Evolutionary conservation across 2,888 invertebrate species (phyloP), one percentile per base, ranked within the genome.

Genomic region (Agonopterix arenella): DNA sequence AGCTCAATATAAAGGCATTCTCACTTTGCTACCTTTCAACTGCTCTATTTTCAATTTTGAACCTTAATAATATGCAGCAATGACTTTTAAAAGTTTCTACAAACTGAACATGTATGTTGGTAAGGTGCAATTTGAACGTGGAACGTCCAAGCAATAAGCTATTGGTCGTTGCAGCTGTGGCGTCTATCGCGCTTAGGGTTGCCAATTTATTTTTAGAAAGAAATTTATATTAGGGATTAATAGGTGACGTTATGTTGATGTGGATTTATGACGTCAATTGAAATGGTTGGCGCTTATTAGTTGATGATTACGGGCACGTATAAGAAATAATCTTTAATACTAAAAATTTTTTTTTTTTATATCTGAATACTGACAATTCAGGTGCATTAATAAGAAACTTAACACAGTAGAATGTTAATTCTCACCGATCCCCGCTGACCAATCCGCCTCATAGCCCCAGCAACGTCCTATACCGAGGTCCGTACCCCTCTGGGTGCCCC

Each of bases 151-250:
- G 80, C 76, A 75, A 80, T 82, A 83, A 80, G 82, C 76, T 84
- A 84, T 81, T 76, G 77, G 76, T 59, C 61, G 66, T 46, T 77
- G 81, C 86, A 86, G 85, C 86, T 86, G 86, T 76, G 74, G 60
- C 56, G 66, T 67, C 67, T 65, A 62, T 69, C 71, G 61, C 59
- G 54, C 56, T 62, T 73, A 85, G 84, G 86, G 85, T 68, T 86
- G 84, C 76, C 82, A 83, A 77, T 62, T 72, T 85, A 84, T 84
- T 76, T 84, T 76, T 80, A 80, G 83, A 73, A 68, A 68, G 69
- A 71, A 75, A 82, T 82, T 76, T 79, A 76, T 77, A 44, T 48
- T 51, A 70, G 66, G 73, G 80, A 82, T 83, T 83, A 83, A 76
- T 76, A 59, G 64, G 61, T n/a, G 66, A 60, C 61, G 68, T 62